These are phyloP conservation scores for Helicoverpa armigera DNA, from an alignment of 1,140 invertebrate genomes.

Conservation along the genomic window DNA sequence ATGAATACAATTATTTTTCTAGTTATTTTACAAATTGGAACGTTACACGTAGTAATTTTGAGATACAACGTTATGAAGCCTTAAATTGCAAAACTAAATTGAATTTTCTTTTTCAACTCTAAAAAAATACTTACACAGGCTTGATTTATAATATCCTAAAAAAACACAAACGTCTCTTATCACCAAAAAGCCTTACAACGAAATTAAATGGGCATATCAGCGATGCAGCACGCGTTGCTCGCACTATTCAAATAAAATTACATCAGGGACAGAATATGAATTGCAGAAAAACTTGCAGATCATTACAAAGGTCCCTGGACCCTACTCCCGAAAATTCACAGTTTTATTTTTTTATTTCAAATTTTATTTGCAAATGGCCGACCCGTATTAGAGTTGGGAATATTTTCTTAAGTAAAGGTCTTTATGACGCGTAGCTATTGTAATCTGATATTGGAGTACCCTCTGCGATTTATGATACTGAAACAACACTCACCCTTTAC, in stretches of 20 bases:
- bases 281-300: slow-evolving; percentile 27
- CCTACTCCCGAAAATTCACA: background rate
- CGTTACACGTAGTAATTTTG: too few relatives aligned
- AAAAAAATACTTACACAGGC: background rate
- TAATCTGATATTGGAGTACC: slow-evolving; percentile 27
- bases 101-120: too few relatives aligned
- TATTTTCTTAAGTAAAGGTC: slow-evolving; percentile 20
- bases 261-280: slow-evolving; percentile 21
- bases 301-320: background rate
- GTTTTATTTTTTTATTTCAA: slow-evolving; percentile 1
- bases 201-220: slow-evolving; percentile 25
- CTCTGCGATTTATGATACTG: slow-evolving; percentile 28
- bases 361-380: background rate
- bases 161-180: background rate
- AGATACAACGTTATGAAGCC: too few relatives aligned
- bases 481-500: slow-evolving; percentile 37
- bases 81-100: too few relatives aligned
- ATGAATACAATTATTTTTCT: too few relatives aligned
- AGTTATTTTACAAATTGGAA: background rate
- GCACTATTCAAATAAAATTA: slow-evolving; percentile 33
- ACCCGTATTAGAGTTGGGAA: background rate
- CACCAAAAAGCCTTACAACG: background rate
- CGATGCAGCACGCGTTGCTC: slow-evolving; percentile 1
- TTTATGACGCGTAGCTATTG: slow-evolving; percentile 17
- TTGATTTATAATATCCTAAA: slow-evolving; percentile 1